Evolutionary conservation across 2,888 invertebrate species (phyloP).

Genomic region (Pandemis heparana): DNA sequence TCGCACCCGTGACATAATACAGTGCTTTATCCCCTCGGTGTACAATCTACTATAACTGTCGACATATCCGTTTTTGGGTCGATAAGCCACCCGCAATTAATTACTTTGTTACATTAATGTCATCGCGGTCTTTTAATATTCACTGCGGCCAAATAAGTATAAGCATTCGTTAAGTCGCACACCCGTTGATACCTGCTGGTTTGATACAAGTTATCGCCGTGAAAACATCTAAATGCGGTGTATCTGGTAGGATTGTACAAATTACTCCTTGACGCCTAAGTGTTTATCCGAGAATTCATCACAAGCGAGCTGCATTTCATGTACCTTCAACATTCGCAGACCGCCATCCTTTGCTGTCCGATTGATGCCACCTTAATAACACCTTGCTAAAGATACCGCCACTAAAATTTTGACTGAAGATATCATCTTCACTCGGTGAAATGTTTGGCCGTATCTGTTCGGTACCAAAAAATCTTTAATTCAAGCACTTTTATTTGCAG

Average conservation of each 20-base stretch:
- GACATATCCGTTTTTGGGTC: constrained; percentile 13
- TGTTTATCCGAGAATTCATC: constrained; percentile 67
- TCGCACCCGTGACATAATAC: too few relatives aligned
- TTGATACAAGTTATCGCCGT: constrained; percentile 58
- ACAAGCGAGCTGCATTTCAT: constrained; percentile 56
- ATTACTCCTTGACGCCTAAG: constrained; percentile 73
- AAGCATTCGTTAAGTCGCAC: constrained; percentile 12
- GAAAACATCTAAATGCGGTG: constrained; percentile 64
- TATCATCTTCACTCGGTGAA: constrained; percentile 53
- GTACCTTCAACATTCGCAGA: constrained; percentile 54
- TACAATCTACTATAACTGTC: too few relatives aligned
- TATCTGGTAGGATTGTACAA: constrained; percentile 74
- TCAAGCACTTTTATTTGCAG: neutral
- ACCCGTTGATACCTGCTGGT: constrained; percentile 12
- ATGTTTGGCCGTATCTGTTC: constrained; percentile 6
- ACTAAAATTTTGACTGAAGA: constrained; percentile 54
- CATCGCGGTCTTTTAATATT: constrained; percentile 30
- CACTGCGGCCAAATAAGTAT: constrained; percentile 25
- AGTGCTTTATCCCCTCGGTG: too few relatives aligned
- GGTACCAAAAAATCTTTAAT: neutral
- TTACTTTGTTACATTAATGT: constrained; percentile 41
- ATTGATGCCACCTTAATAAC: constrained; percentile 58
- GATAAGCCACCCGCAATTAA: constrained; percentile 25
- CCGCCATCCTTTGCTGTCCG: constrained; percentile 48
- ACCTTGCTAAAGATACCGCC: constrained; percentile 53